Conservation (phyloP, 1,140 invertebrate genomes). For the Gryon sp. region DNA sequence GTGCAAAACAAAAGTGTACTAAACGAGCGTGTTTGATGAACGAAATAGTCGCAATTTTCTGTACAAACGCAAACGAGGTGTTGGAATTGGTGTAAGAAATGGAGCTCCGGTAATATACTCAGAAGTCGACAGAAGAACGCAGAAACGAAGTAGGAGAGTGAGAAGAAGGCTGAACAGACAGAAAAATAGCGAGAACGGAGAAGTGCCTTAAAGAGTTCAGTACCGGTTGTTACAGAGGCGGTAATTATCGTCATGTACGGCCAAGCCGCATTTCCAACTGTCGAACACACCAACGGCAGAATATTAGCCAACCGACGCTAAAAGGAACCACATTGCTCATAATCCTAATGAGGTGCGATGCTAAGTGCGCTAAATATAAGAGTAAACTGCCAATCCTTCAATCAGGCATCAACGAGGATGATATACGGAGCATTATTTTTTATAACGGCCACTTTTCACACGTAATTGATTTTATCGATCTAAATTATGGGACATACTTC, state of each 20-base stretch:
- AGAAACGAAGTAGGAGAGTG: too few relatives aligned
- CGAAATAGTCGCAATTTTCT: conserved; percentile 1
- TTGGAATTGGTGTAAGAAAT: conserved; percentile 51
- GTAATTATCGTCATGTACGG: conserved; percentile 69
- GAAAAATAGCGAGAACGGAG: conserved; percentile 36
- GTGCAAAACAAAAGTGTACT: conserved; percentile 16
- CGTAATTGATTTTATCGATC: too few relatives aligned
- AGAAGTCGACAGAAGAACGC: conserved; percentile 28
- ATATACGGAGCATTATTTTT: too few relatives aligned
- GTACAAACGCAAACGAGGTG: conserved; percentile 51
- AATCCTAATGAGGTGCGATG: conserved; percentile 35
- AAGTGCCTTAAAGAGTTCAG: conserved; percentile 30
- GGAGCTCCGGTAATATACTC: conserved; percentile 20
- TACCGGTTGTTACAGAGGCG: conserved; percentile 39
- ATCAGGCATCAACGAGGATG: too few relatives aligned
- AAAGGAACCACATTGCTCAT: conserved; percentile 50
- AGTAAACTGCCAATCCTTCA: background rate
- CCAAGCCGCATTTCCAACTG: conserved; percentile 67
- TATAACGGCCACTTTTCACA: too few relatives aligned
- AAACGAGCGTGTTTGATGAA: conserved; percentile 5
- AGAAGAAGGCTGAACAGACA: too few relatives aligned
- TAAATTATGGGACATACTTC: too few relatives aligned
- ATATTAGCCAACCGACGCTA: conserved; percentile 69
- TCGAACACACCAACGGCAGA: conserved; percentile 63
- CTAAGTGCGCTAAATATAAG: conserved; percentile 49